Evolutionary conservation across 2,113 vertebrate species (phyloP).

Genomic region (Sapajus apella): DNA sequence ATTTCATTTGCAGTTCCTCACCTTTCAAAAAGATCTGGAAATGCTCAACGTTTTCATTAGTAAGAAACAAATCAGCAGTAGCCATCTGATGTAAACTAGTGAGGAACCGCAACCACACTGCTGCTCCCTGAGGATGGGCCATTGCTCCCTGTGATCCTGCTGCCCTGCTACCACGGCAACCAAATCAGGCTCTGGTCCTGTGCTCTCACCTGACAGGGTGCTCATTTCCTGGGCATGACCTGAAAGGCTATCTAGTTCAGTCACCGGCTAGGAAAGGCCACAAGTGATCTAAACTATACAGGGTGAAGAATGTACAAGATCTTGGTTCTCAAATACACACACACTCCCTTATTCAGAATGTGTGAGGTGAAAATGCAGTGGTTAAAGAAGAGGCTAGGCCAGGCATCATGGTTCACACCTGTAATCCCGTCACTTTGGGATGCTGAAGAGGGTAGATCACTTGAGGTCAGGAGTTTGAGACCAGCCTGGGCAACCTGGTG

Average conservation of each 20-base stretch:
- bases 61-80: slow-evolving; percentile 55
- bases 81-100: background rate
- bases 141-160: slow-evolving; percentile 49
- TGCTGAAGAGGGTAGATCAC: too few species aligned
- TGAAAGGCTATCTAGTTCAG: background rate
- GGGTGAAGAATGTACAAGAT: background rate
- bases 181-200: background rate
- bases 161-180: slow-evolving; percentile 40
- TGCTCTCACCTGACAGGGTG: slow-evolving; percentile 59
- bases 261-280: background rate
- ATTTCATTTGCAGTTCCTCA: slow-evolving; percentile 62
- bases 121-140: background rate
- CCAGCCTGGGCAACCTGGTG: too few species aligned
- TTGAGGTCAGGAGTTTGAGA: too few species aligned
- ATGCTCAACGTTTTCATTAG: slow-evolving; percentile 52
- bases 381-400: background rate
- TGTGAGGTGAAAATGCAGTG: background rate
- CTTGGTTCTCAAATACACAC: background rate
- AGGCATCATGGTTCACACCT: too few species aligned
- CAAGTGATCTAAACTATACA: background rate
- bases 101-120: background rate
- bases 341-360: background rate
- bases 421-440: too few species aligned
- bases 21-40: slow-evolving; percentile 64
- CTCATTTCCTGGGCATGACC: slow-evolving; percentile 63